Conservation (phyloP, 2,888 invertebrate genomes). For the Creontiades dilutus region DNA sequence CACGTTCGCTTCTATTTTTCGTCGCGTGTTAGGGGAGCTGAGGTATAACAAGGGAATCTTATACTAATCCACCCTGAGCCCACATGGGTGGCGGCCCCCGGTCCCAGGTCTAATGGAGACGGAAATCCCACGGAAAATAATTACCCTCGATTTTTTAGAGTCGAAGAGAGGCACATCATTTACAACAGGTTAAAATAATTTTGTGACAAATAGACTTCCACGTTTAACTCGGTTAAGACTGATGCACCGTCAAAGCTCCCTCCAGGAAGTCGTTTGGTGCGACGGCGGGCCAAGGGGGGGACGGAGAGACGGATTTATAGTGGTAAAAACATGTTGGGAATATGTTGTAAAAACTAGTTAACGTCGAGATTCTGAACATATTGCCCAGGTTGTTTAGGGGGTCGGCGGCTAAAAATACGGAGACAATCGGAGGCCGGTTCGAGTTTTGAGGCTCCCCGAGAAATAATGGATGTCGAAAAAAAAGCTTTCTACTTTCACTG, state of each 20-base stretch:
- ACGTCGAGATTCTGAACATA: conserved; percentile 48
- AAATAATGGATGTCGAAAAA: too few relatives aligned
- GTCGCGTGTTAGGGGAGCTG: too few relatives aligned
- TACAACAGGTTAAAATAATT: conserved; percentile 70
- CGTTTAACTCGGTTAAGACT: conserved; percentile 50
- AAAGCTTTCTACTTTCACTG: too few relatives aligned
- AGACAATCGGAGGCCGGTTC: neutral
- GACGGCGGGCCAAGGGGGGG: neutral
- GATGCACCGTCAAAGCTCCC: conserved; percentile 44
- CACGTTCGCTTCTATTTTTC: too few relatives aligned
- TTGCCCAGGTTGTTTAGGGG: conserved; percentile 50
- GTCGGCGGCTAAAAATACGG: neutral
- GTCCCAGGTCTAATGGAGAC: neutral
- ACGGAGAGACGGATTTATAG: conserved; percentile 40
- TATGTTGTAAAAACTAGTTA: conserved; percentile 62
- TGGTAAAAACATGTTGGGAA: conserved; percentile 62
- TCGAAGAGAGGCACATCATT: conserved; percentile 54
- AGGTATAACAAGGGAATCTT: neutral
- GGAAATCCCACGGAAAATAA: conserved; percentile 37
- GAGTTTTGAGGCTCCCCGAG: too few relatives aligned
- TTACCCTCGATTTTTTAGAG: conserved; percentile 57
- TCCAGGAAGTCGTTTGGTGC: conserved; percentile 51
- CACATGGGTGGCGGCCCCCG: conserved; percentile 3
- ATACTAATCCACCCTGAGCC: neutral
- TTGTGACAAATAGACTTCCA: conserved; percentile 66